phyloP scores from a whole-genome alignment of 2,888 invertebrate species.

The Caenorhabditis uteleia region DNA sequence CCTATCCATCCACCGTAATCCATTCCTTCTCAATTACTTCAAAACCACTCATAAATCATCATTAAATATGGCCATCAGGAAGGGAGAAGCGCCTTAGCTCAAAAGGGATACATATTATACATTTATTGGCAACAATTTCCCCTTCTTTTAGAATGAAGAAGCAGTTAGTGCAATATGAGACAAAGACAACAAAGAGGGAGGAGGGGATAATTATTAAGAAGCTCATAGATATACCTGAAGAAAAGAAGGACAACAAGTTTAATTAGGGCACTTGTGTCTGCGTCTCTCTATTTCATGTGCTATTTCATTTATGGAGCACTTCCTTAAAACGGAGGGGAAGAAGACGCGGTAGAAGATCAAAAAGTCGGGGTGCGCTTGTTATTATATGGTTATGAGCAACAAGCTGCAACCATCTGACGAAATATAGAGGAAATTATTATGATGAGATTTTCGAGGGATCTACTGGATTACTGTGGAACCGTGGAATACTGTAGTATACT shows the following conservation, averaged over 20 bases:
- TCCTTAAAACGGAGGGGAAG: too few relatives aligned
- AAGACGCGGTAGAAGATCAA: background rate
- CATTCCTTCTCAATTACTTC: slow-evolving; percentile 18
- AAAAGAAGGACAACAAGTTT: slow-evolving; percentile 32
- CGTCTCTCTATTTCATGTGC: background rate
- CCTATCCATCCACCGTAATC: slow-evolving; percentile 10
- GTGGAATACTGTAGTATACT: too few relatives aligned
- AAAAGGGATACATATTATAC: too few relatives aligned
- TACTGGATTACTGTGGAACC: too few relatives aligned
- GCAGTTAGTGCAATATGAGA: slow-evolving; percentile 1
- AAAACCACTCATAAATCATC: slow-evolving; percentile 13
- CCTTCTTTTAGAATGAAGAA: background rate
- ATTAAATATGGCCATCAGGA: too few relatives aligned
- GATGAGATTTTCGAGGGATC: too few relatives aligned
- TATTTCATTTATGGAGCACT: too few relatives aligned
- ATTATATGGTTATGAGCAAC: background rate
- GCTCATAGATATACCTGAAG: too few relatives aligned
- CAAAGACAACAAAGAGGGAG: slow-evolving; percentile 5
- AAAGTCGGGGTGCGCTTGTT: background rate
- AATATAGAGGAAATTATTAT: too few relatives aligned
- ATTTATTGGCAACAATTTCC: too few relatives aligned
- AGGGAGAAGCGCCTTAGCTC: too few relatives aligned
- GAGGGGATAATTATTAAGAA: background rate
- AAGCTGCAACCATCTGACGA: too few relatives aligned
- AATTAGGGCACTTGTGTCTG: slow-evolving; percentile 7